phyloP scores from a whole-genome alignment of 2,797 vertebrate genomes.

The Aldrovandia affinis region DNA sequence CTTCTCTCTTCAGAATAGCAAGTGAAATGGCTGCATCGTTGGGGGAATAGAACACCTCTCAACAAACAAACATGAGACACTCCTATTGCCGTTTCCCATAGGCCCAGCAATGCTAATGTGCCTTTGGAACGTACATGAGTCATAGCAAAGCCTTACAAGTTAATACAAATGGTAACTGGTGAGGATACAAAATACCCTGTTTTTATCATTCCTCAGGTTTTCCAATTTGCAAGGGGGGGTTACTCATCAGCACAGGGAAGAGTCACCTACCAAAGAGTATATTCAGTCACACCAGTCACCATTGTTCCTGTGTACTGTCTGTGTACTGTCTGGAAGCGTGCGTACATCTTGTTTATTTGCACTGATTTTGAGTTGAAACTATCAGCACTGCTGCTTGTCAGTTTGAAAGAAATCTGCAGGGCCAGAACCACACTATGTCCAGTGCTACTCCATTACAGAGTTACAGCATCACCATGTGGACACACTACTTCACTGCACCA shows the following conservation, averaged over 20 bases:
- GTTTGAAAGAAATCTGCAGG: not conserved
- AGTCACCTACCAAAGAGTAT: not conserved
- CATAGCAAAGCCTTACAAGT: not conserved
- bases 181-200: not conserved
- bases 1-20: not conserved
- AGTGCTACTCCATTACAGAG: not conserved
- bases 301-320: not conserved
- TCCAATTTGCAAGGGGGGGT: not conserved
- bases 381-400: not conserved
- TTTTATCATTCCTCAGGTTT: not conserved
- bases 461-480: conserved; percentile 29
- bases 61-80: not conserved
- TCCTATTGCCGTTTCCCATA: not conserved
- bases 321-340: not conserved
- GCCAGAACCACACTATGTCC: not conserved
- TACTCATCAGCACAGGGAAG: not conserved
- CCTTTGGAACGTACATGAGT: not conserved
- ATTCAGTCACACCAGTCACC: not conserved
- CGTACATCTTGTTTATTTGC: not conserved
- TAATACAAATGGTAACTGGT: not conserved
- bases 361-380: not conserved
- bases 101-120: not conserved
- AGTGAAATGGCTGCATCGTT: not conserved
- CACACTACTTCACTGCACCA: not conserved
- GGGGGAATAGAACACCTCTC: not conserved